Conservation (phyloP, 1,140 invertebrate genomes). For the Helicorthomorpha holstii region DNA sequence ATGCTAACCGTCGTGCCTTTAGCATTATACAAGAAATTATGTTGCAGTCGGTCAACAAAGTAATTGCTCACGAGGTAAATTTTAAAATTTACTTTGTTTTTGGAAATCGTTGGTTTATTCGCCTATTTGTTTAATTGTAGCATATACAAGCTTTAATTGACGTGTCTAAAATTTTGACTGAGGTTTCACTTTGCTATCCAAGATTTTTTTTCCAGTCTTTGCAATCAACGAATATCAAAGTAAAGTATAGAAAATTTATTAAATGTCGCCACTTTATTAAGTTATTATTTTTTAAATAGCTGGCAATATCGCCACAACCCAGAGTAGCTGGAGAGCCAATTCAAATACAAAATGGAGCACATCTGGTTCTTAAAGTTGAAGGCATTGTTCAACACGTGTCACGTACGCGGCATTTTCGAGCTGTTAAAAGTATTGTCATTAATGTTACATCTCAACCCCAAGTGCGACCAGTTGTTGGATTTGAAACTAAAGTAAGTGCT, state of each 20-base stretch:
- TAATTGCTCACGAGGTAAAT: constrained; percentile 29
- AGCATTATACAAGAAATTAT: constrained; percentile 24
- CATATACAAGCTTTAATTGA: constrained; percentile 49
- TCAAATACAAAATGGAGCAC: constrained; percentile 51
- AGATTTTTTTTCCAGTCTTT: constrained; percentile 76
- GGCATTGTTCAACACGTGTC: constrained; percentile 55
- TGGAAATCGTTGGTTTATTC: neutral
- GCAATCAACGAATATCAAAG: constrained; percentile 55
- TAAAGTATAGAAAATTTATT: constrained; percentile 18
- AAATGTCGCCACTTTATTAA: neutral
- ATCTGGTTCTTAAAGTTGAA: constrained; percentile 68
- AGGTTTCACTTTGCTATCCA: constrained; percentile 50
- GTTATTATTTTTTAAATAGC: constrained; percentile 22
- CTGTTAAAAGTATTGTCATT: constrained; percentile 49
- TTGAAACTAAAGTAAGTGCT: constrained; percentile 29
- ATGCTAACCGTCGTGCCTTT: constrained; percentile 25
- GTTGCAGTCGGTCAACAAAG: constrained; percentile 11
- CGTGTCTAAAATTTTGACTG: constrained; percentile 44
- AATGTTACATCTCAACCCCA: constrained; percentile 45
- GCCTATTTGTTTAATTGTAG: constrained; percentile 23
- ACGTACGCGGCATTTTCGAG: constrained; percentile 41
- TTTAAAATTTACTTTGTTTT: neutral
- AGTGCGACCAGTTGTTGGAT: constrained; percentile 23
- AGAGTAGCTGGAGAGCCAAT: constrained; percentile 54
- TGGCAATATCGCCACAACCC: constrained; percentile 69